Base-by-base conservation (phyloP, 2,888 invertebrate species). In the Aromia moschata region DNA sequence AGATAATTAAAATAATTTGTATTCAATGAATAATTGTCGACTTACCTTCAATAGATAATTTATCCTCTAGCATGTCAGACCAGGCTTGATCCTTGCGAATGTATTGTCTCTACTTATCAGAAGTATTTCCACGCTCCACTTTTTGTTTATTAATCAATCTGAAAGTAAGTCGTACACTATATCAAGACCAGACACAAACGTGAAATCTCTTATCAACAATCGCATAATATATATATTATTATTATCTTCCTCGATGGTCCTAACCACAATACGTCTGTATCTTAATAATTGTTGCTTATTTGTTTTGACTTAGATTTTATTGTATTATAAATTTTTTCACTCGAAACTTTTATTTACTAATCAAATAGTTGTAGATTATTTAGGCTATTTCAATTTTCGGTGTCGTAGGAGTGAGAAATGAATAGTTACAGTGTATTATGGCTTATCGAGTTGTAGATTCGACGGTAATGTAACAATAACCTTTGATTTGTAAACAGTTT, bases 31-130 rank as follows among this genome's bases (percentile, higher is more conserved):
- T 3, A 40, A 40, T 40, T 15, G 12, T 11, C 12, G 1, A 15
- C 38, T 40, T 40, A 40, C 38, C 38, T 40, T 40, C 38, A 40
- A 40, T 1, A 15, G 38, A 40, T 40, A 40, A 9, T 40, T 12
- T 15, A 40, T 12, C 15, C 10, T 40, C 38, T 12, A 9, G 10
- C 38, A 40, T 40, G 10, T 40, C 16, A 40, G 10, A 15, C 10
- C 14, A 1, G 1, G 16, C 16, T 16, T 40, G 10, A 40, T 5
- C 25, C n/a, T n/a, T n/a, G n/a, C n/a, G n/a, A 16, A 40, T 40
- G 2, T 14, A 9, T 4, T 40, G n/a, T 15, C 16, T 40, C 16
- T 15, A 9, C 5, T 40, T 40, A 16, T 25, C 14, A 16, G 16
- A 40, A 7, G 14, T 40, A 40, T 40, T 16, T 40, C n/a, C 38